Evolutionary conservation across 2,113 vertebrate genomes (phyloP).

Genomic region (Heterotis niloticus): DNA sequence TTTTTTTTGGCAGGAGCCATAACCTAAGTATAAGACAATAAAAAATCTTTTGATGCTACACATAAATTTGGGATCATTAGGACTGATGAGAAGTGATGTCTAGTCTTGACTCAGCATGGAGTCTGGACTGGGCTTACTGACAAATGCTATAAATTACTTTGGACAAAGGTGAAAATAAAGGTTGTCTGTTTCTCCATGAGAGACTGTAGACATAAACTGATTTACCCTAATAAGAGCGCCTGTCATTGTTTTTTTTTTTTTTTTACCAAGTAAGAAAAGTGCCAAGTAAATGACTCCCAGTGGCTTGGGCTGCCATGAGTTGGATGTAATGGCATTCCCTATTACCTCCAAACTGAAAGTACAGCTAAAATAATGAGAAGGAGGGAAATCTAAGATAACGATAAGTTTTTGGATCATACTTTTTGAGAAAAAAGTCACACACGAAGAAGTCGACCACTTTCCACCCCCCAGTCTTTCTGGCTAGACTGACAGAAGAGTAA

Average conservation of each 20-base stretch:
- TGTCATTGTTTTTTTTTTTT: constrained; percentile 15
- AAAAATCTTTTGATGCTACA: neutral
- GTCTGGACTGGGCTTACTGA: too few species aligned
- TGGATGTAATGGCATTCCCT: constrained; percentile 37
- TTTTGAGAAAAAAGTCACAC: constrained; percentile 58
- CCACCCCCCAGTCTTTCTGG: constrained; percentile 18
- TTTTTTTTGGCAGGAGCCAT: neutral
- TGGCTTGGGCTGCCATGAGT: constrained; percentile 33
- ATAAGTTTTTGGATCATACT: constrained; percentile 25
- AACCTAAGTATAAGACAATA: neutral
- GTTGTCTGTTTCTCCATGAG: neutral
- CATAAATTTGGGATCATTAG: neutral
- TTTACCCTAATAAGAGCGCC: constrained; percentile 7
- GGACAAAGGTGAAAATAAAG: neutral
- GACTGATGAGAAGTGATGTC: neutral
- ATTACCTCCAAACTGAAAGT: constrained; percentile 32
- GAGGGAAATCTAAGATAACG: neutral
- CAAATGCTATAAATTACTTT: too few species aligned
- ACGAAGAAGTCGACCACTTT: constrained; percentile 54
- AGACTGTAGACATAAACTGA: constrained; percentile 19
- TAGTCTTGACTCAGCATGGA: neutral
- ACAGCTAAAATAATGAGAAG: constrained; percentile 51
- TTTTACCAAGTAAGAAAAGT: constrained; percentile 25
- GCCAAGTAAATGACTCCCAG: constrained; percentile 41
- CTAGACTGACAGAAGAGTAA: constrained; percentile 46